Conservation (phyloP, 2,113 vertebrate species). For the Noturus placidus region DNA sequence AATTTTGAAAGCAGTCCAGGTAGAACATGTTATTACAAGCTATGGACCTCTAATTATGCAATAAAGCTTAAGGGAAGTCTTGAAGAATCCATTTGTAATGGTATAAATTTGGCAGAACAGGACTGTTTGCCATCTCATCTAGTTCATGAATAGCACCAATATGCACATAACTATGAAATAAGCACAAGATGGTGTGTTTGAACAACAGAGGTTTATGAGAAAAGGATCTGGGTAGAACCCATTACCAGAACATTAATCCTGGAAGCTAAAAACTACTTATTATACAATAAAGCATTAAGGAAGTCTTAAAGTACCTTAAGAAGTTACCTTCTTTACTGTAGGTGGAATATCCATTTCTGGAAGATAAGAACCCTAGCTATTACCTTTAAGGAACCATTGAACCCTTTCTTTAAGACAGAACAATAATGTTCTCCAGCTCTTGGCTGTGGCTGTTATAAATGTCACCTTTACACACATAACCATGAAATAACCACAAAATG, state of each 20-base stretch:
- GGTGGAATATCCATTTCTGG: neutral
- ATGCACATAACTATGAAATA: neutral
- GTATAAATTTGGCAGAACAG: neutral
- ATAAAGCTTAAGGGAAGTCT: neutral
- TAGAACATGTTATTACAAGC: neutral
- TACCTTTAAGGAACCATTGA: neutral
- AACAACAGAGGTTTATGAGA: neutral
- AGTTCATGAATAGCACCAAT: neutral
- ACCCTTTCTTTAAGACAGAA: neutral
- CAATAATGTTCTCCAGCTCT: neutral
- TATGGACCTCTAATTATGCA: neutral
- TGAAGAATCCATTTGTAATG: neutral
- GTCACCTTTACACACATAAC: neutral
- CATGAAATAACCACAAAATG: neutral
- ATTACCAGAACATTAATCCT: neutral
- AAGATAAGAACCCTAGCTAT: neutral
- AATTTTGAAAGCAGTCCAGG: neutral
- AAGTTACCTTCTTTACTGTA: neutral
- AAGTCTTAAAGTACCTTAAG: neutral
- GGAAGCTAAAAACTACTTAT: neutral
- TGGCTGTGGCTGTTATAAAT: neutral
- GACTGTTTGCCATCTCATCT: neutral
- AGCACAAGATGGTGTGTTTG: neutral
- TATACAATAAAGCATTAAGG: neutral
- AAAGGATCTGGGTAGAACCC: neutral